phyloP scores from a whole-genome alignment of 2,888 invertebrate genomes.

The Agrenia bidenticulata region DNA sequence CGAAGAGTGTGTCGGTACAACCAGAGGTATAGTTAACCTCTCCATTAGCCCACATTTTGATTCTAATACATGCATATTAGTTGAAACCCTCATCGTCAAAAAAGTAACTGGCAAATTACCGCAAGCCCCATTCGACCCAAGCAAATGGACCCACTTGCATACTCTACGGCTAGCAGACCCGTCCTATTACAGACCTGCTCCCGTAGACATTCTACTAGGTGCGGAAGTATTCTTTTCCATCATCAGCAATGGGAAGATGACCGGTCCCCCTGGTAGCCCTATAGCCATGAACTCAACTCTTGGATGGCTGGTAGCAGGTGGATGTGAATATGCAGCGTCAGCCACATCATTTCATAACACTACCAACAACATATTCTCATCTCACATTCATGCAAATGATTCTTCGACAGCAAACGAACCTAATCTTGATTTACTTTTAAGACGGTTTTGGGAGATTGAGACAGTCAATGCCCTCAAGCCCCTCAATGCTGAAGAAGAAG shows the following conservation, averaged over 20 bases:
- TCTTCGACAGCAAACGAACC: background rate
- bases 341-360: too few species aligned
- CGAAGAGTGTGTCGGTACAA: background rate
- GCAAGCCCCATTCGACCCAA: background rate
- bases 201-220: conserved; percentile 29
- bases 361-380: too few species aligned
- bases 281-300: conserved; percentile 19
- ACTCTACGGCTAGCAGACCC: conserved; percentile 33
- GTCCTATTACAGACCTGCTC: conserved; percentile 7
- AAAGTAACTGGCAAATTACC: conserved; percentile 20
- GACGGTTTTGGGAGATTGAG: conserved; percentile 28
- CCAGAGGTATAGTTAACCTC: background rate
- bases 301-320: conserved; percentile 32
- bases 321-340: too few species aligned
- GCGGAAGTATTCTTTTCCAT: conserved; percentile 27
- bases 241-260: conserved; percentile 10
- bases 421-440: conserved; percentile 6
- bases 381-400: background rate
- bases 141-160: conserved; percentile 16
- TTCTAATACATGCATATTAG: background rate
- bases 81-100: conserved; percentile 21
- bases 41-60: conserved; percentile 8
- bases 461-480: background rate
- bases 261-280: conserved; percentile 14
- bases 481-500: conserved; percentile 20